Evolutionary conservation across 2,888 invertebrate genomes (phyloP), one percentile per base, ranked within the genome.

Genomic region (Tipula vernalis): DNA sequence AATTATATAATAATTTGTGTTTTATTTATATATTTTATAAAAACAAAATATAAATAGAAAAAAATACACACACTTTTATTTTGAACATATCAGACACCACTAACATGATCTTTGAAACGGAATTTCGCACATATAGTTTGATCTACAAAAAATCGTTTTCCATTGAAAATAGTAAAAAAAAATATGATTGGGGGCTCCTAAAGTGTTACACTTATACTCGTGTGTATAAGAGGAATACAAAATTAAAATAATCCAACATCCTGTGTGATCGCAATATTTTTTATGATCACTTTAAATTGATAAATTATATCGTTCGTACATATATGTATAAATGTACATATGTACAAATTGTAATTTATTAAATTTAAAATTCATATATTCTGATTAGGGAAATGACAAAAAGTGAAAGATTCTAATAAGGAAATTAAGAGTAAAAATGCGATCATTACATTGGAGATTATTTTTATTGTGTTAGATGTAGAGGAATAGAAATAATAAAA

Each of bases 301-400:
- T 71, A 71, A 71, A 71, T 71, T 71, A 71, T 28, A 28, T 28
- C 28, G 28, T 28, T 71, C 71, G 12, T 71, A 51, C 5, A 51
- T 8, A 15, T 51, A 15, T 6, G 15, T 12, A 15, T 1, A 28
- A 28, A 28, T 57, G 57, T 18, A 6, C 18, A 6, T 57, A 57
- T 6, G 0, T 5, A 51, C 47, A 41, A 8, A 51, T 71, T 10
- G 10, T 71, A 28, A 28, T 71, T 71, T 71, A 71, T 71, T 71
- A 71, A 71, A 71, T 71, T 71, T 71, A 71, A 71, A 71, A 71
- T 71, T 71, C 71, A 71, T 71, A 71, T 71, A 71, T 71, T 71
- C 71, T 71, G 71, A 71, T 71, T 71, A 71, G 71, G 71, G 71
- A 71, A 71, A 71, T 71, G 71, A 71, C 71, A 18, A 18, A 71